Conservation (phyloP, 2,888 invertebrate species). For the Dastarcus helophoroides region DNA sequence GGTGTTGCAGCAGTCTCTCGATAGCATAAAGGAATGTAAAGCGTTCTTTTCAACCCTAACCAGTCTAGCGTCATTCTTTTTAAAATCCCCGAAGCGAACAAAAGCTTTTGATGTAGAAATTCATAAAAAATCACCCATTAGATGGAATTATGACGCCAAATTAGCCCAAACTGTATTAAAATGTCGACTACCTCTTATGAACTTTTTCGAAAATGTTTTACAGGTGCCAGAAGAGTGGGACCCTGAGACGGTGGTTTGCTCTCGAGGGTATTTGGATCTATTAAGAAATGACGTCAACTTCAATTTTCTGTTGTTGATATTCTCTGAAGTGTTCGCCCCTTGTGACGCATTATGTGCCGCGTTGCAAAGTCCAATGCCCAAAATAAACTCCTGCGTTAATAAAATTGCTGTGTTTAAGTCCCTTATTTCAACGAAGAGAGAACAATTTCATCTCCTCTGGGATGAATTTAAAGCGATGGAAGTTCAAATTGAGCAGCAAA, state of each 20-base stretch:
- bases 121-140: constrained; percentile 11
- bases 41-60: constrained; percentile 18
- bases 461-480: neutral
- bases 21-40: constrained; percentile 17
- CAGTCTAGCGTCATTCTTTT: constrained; percentile 19
- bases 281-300: constrained; percentile 9
- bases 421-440: neutral
- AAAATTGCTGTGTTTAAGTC: constrained; percentile 7
- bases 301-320: too few relatives aligned
- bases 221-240: constrained; percentile 8
- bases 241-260: constrained; percentile 2
- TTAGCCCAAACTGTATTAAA: constrained; percentile 11
- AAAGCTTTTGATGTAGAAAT: constrained; percentile 8
- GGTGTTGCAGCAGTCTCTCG: too few relatives aligned
- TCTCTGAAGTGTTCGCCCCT: constrained; percentile 10
- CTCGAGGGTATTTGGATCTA: constrained; percentile 7
- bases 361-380: constrained; percentile 10
- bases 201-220: constrained; percentile 8
- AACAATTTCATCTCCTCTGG: constrained; percentile 3
- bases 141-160: constrained; percentile 13
- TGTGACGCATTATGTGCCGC: constrained; percentile 11
- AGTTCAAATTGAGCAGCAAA: neutral
- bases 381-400: constrained; percentile 9
- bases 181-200: constrained; percentile 7
- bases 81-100: constrained; percentile 17